These are phyloP conservation scores for Puma concolor DNA, from an alignment of 2,113 vertebrate species.

Conservation along the genomic window DNA sequence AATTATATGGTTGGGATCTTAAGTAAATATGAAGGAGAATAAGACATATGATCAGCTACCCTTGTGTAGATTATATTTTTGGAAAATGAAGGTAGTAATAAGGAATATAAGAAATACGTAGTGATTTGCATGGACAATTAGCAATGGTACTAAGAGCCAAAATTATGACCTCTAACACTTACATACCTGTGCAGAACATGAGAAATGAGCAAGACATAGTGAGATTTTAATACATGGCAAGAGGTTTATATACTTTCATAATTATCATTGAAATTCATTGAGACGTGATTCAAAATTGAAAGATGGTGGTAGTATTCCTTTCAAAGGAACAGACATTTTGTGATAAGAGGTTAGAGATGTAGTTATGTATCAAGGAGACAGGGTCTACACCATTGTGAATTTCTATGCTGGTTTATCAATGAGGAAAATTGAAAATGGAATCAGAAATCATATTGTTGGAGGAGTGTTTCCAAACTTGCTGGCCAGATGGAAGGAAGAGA, in stretches of 20 bases:
- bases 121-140: neutral
- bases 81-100: neutral
- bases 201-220: neutral
- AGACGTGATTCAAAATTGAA: neutral
- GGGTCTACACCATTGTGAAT: neutral
- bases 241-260: neutral
- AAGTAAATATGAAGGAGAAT: neutral
- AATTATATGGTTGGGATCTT: conserved; percentile 16
- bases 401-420: neutral
- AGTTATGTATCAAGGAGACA: neutral
- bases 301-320: neutral
- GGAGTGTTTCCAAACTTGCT: neutral
- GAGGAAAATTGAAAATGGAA: neutral
- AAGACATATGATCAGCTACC: neutral
- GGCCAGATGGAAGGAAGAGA: neutral
- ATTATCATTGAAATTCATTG: neutral
- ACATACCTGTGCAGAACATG: neutral
- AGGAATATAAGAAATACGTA: neutral
- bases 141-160: neutral
- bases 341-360: neutral
- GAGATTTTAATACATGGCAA: neutral
- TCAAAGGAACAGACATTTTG: neutral
- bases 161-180: neutral
- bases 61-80: neutral
- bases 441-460: neutral